These are phyloP conservation scores for Pharmacophagus antenor DNA, from an alignment of 2,888 invertebrate genomes.

Conservation along the genomic window DNA sequence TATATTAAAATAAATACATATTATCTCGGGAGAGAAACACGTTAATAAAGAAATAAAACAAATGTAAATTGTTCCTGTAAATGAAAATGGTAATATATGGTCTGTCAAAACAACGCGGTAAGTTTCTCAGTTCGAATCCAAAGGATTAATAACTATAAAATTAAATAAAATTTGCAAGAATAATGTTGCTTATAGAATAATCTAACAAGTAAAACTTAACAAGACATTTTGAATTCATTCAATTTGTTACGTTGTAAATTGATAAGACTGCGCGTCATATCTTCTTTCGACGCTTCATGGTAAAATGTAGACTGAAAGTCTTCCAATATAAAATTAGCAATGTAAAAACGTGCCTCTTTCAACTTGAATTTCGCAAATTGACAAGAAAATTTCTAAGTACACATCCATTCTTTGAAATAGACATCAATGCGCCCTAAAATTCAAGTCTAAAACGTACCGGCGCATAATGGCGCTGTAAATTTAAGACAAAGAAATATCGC, in stretches of 20 bases:
- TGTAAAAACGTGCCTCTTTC: slow-evolving; percentile 33
- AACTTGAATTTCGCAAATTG: too few species aligned
- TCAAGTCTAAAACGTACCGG: slow-evolving; percentile 11
- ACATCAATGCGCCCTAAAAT: slow-evolving; percentile 19
- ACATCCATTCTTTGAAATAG: slow-evolving; percentile 8
- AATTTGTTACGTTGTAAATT: slow-evolving; percentile 36
- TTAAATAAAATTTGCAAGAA: too few species aligned
- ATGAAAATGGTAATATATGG: too few species aligned
- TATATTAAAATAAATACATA: too few species aligned
- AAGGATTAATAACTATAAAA: too few species aligned
- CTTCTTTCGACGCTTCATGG: slow-evolving; percentile 41
- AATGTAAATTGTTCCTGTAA: too few species aligned
- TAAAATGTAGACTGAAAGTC: slow-evolving; percentile 45
- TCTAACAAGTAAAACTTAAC: background rate
- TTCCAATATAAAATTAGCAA: slow-evolving; percentile 51
- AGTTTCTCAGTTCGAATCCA: too few species aligned
- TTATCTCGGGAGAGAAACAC: too few species aligned
- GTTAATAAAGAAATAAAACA: too few species aligned
- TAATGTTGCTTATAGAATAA: background rate
- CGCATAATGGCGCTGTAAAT: slow-evolving; percentile 27
- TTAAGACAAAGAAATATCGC: slow-evolving; percentile 32
- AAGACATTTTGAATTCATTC: slow-evolving; percentile 37
- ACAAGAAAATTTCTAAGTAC: slow-evolving; percentile 2
- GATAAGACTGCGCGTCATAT: slow-evolving; percentile 28
- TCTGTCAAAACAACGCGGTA: too few species aligned